Evolutionary conservation across 2,797 vertebrate species (phyloP).

Genomic region (Danio albolineatus): DNA sequence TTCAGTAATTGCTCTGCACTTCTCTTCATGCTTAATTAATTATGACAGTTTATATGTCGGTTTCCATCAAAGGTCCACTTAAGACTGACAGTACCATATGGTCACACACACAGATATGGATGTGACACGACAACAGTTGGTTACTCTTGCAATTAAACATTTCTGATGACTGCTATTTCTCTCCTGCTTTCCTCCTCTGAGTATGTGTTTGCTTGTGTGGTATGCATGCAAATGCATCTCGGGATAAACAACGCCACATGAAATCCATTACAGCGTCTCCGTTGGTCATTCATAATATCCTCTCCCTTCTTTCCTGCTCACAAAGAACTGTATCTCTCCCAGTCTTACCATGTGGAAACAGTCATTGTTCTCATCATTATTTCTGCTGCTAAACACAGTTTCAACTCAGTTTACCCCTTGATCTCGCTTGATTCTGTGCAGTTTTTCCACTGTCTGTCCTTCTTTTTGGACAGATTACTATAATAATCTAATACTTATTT

Average conservation of each 20-base stretch:
- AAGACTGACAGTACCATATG: constrained; percentile 43
- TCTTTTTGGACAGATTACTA: not conserved
- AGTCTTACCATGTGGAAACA: not conserved
- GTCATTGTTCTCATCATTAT: constrained; percentile 14
- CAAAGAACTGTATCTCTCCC: constrained; percentile 14
- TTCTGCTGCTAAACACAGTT: constrained; percentile 22
- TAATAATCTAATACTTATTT: not conserved
- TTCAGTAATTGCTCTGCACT: constrained; percentile 26
- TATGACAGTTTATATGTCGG: constrained; percentile 7
- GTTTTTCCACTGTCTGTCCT: not conserved
- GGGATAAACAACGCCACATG: constrained; percentile 33
- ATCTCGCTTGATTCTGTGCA: constrained; percentile 4
- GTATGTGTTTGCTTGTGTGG: constrained; percentile 32
- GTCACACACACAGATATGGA: constrained; percentile 1
- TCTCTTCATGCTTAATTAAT: constrained; percentile 22
- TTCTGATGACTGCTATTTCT: constrained; percentile 6
- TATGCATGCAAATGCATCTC: constrained; percentile 31
- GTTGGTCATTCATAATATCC: constrained; percentile 29
- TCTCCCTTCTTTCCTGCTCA: constrained; percentile 1
- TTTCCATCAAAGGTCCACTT: not conserved
- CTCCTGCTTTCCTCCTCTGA: constrained; percentile 10
- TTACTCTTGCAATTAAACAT: constrained; percentile 6
- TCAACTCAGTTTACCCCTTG: not conserved
- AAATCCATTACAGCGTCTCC: constrained; percentile 40
- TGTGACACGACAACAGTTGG: constrained; percentile 21